Evolutionary conservation across 2,797 vertebrate genomes (phyloP).

Genomic region (Acanthurus leucopareius): DNA sequence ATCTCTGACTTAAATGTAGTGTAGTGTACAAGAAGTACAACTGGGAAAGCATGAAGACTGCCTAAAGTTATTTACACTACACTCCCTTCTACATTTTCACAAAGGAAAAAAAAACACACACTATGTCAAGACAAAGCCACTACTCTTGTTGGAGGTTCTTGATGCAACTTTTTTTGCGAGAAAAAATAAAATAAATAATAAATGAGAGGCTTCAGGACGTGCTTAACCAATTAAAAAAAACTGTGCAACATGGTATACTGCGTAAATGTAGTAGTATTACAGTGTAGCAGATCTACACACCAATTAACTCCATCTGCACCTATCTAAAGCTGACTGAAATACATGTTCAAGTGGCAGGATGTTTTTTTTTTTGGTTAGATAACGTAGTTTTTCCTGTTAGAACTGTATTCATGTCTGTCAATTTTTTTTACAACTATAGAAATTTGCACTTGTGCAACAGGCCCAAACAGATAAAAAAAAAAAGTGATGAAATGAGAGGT

Average conservation of each 20-base stretch:
- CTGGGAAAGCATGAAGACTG: not conserved
- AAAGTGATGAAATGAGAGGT: conserved; percentile 81
- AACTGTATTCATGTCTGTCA: conserved; percentile 3
- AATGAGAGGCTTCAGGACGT: not conserved
- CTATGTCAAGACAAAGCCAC: not conserved
- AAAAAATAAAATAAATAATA: not conserved
- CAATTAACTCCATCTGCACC: not conserved
- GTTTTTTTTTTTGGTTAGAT: conserved; percentile 5
- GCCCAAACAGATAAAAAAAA: conserved; percentile 42
- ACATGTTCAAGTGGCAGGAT: not conserved
- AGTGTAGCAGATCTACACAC: conserved; percentile 2
- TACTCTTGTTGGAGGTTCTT: not conserved
- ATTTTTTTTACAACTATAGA: conserved; percentile 6
- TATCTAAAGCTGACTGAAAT: conserved; percentile 1
- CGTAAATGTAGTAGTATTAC: not conserved
- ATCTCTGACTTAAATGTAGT: not conserved
- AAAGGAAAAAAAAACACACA: not conserved
- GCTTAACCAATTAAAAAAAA: not conserved
- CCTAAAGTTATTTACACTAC: not conserved
- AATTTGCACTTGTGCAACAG: conserved; percentile 48
- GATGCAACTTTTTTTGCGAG: not conserved
- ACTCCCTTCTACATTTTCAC: not conserved
- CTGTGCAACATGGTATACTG: not conserved
- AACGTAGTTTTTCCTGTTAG: conserved; percentile 6
- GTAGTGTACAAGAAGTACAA: not conserved